phyloP scores from a whole-genome alignment of 2,113 vertebrate genomes.

The Ochotona curzoniae region DNA sequence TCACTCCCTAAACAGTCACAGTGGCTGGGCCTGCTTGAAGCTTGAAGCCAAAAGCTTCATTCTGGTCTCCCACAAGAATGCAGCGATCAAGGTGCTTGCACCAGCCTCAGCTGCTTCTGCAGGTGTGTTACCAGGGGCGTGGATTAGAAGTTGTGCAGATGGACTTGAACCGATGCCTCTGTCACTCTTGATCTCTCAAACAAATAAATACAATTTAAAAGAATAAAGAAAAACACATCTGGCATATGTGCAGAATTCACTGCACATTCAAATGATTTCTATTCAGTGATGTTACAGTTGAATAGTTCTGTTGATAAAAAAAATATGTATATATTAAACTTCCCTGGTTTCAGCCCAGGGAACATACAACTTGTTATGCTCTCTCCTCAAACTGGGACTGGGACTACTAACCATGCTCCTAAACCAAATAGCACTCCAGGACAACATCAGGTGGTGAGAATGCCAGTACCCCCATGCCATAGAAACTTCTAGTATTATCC shows the following conservation, averaged over 20 bases:
- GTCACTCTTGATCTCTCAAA: no score
- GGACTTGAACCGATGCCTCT: no score
- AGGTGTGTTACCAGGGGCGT: no score
- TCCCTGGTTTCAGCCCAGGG: neutral
- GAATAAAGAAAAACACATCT: neutral
- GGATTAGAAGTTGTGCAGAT: no score
- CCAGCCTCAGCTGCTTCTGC: no score
- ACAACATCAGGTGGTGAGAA: neutral
- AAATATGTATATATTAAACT: neutral
- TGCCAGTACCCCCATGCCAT: neutral
- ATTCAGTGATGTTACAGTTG: neutral
- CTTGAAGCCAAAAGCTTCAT: no score
- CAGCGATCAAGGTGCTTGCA: no score
- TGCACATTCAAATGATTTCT: neutral
- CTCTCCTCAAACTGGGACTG: neutral
- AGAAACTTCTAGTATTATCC: neutral
- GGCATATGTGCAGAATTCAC: neutral
- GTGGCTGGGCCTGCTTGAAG: no score
- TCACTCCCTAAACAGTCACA: no score
- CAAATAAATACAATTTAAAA: no score
- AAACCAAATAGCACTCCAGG: neutral
- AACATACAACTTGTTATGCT: neutral
- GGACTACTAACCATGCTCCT: neutral
- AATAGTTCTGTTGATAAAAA: neutral
- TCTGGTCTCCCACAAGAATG: no score